Percentiles rank a stretch among this genome's conserved stretches.
Evolutionary conservation across 2,797 vertebrate genomes (phyloP).

Genomic region (Enteromius fasciolatus): DNA sequence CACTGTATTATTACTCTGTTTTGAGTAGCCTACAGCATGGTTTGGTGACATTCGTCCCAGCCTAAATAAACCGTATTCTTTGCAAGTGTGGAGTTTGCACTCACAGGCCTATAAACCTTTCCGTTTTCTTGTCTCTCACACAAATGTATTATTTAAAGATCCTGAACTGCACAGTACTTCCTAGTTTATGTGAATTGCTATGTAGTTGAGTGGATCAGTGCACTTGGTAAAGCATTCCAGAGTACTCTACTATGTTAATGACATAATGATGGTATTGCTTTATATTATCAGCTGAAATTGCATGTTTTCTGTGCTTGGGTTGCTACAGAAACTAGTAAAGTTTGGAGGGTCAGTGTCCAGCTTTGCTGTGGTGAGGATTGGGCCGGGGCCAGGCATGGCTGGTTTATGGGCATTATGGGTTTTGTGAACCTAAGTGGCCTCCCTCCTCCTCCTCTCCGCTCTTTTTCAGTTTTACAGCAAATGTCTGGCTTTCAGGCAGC

Average conservation of each 20-base stretch:
- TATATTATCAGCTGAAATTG: neutral
- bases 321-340: conserved; percentile 21
- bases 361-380: conserved; percentile 31
- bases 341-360: conserved; percentile 9
- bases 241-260: conserved; percentile 18
- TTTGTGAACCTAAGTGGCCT: conserved; percentile 46
- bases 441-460: conserved; percentile 52
- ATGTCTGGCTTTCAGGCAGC: conserved; percentile 74
- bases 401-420: conserved; percentile 46
- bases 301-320: neutral
- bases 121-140: neutral
- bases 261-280: conserved; percentile 1
- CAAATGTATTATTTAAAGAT: neutral
- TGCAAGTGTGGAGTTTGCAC: conserved; percentile 54
- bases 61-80: conserved; percentile 77
- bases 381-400: neutral
- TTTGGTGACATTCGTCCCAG: conserved; percentile 61
- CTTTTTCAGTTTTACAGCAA: conserved; percentile 65
- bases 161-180: conserved; percentile 1
- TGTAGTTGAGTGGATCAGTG: neutral
- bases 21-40: neutral
- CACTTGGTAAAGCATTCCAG: neutral
- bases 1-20: conserved; percentile 1
- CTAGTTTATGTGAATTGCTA: conserved; percentile 2
- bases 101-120: conserved; percentile 27